phyloP scores from a whole-genome alignment of 1,140 invertebrate species.

The Eufriesea mexicana region DNA sequence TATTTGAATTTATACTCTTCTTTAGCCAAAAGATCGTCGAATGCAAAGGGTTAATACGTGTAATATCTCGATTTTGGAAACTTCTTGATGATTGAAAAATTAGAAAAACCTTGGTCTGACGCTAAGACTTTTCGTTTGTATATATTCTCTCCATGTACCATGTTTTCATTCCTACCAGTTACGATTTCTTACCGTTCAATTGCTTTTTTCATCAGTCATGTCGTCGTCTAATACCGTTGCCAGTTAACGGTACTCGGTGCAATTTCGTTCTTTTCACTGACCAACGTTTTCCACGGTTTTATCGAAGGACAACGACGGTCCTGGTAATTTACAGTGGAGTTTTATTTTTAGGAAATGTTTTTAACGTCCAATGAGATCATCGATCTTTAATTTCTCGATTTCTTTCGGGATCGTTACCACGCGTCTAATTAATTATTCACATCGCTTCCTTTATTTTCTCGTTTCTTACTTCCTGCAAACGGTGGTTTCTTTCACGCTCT shows the following conservation, averaged over 20 bases:
- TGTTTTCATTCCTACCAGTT: background rate
- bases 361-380: background rate
- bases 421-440: conserved; percentile 24
- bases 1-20: too few species aligned
- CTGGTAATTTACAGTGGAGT: background rate
- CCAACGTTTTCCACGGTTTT: background rate
- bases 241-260: background rate
- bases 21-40: too few species aligned
- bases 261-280: background rate
- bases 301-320: too few species aligned
- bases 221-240: background rate
- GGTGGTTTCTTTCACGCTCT: conserved; percentile 9
- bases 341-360: background rate
- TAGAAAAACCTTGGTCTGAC: too few species aligned
- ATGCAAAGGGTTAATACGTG: too few species aligned
- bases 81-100: too few species aligned
- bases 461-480: background rate
- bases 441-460: background rate
- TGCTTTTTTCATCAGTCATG: too few species aligned
- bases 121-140: too few species aligned
- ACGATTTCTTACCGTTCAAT: background rate
- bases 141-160: background rate
- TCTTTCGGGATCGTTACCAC: background rate
- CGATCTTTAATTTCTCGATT: background rate
- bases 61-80: too few species aligned